Conservation (phyloP, 1,140 invertebrate genomes). For the Choristoneura fumiferana region DNA sequence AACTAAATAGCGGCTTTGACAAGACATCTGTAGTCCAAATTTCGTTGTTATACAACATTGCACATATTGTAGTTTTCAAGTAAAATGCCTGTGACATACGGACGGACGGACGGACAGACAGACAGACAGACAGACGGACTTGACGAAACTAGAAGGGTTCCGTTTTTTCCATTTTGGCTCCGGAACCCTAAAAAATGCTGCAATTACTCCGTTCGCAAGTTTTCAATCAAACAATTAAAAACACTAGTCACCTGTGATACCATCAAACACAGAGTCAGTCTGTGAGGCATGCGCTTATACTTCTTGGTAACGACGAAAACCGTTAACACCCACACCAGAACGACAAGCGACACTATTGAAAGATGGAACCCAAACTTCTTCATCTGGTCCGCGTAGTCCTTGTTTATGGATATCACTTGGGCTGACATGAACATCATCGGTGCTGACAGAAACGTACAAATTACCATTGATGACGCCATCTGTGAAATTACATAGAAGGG, state of each 20-base stretch:
- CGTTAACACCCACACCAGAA: conserved; percentile 87
- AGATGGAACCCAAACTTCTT: conserved; percentile 90
- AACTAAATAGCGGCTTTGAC: too few relatives aligned
- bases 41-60: too few relatives aligned
- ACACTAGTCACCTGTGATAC: conserved; percentile 85
- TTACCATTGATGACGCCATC: conserved; percentile 95
- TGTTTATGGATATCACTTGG: conserved; percentile 91
- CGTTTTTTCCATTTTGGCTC: too few relatives aligned
- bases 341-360: conserved; percentile 86
- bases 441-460: conserved; percentile 95
- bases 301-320: conserved; percentile 88
- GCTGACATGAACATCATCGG: conserved; percentile 97
- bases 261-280: conserved; percentile 87
- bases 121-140: too few relatives aligned
- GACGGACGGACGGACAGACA: too few relatives aligned
- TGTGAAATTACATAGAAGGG: conserved; percentile 75
- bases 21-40: too few relatives aligned
- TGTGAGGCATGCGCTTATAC: conserved; percentile 89
- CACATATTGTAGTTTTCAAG: too few relatives aligned
- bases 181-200: too few relatives aligned
- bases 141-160: too few relatives aligned
- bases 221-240: too few relatives aligned
- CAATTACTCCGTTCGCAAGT: too few relatives aligned
- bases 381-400: conserved; percentile 87
- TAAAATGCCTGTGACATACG: too few relatives aligned